Base-by-base conservation (phyloP, 92 coral and sea anemone genomes). In the Zoanthus solanderi region DNA sequence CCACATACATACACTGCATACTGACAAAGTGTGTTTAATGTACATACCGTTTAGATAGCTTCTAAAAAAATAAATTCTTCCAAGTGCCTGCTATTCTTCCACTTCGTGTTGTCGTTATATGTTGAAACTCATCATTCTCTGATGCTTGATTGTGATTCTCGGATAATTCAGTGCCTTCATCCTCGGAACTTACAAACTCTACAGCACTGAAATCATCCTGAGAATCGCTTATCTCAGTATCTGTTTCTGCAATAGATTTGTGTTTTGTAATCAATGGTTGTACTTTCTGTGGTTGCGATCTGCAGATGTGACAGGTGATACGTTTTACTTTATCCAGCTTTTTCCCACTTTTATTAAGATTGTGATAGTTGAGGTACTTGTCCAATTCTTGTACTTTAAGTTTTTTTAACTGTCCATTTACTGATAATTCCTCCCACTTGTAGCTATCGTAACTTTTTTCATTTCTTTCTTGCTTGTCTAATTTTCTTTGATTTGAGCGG, bases 401-500 rank as follows among this genome's bases (percentile, higher is more conserved):
- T 23, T 23, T 23, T 0, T 23, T 23, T 0, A 86, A 86, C 18
- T 16, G 67, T 58, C 83, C 57, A 53, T 86, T 86, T 28, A 86
- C 89, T 34, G 89, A n/a, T 66, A 86, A 75, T 23, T 86, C 83
- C 83, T 86, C 83, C 89, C 89, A 85, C 28, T 85, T 75, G 52
- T 85, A 73, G 31, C 89, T 85, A 48, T 34, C 82, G 34, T 17
- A 86, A 46, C 23, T 60, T 60, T 60, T 60, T 16, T 60, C 67
- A 60, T 37, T 86, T 86, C 76, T 86, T 18, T 74, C 11, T 86
- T 86, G 74, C 37, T 32, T 10, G 42, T 86, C 37, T 54, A 58
- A 86, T 29, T 75, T 86, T 61, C 89, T 75, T 46, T 72, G 88
- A 85, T 85, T 85, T 29, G 72, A 30, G 12, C 4, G 72, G 83